Conservation (phyloP, 2,113 vertebrate genomes). For the Mus pahari region DNA sequence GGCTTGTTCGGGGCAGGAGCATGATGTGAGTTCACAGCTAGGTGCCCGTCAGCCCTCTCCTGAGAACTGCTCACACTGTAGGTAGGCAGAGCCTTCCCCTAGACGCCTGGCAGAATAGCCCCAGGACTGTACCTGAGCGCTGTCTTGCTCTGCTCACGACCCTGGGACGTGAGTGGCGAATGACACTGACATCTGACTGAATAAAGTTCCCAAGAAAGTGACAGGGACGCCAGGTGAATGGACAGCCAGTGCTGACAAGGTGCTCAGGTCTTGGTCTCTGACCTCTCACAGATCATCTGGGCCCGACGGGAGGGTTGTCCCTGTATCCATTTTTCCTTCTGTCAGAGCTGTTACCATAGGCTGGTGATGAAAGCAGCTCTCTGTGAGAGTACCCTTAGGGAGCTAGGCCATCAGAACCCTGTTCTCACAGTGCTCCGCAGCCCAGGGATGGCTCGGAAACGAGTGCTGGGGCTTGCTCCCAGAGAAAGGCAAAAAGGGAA, state of each 20-base stretch:
- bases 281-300: not conserved
- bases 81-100: not conserved
- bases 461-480: conserved; percentile 5
- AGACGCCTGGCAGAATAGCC: not conserved
- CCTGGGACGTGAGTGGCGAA: not conserved
- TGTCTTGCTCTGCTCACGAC: not conserved
- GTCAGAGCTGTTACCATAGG: not conserved
- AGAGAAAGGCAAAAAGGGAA: not conserved
- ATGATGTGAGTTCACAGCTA: not conserved
- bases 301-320: not conserved
- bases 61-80: too few relatives aligned
- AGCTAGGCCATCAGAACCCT: not conserved
- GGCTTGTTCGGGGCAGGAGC: not conserved
- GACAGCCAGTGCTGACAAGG: not conserved
- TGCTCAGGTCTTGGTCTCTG: not conserved
- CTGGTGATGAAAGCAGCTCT: conserved; percentile 41
- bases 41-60: not conserved
- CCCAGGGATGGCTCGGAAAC: conserved; percentile 54
- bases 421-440: not conserved
- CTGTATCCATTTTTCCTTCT: not conserved
- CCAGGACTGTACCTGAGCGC: not conserved
- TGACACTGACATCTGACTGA: not conserved
- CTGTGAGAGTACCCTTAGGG: not conserved
- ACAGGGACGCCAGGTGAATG: not conserved
- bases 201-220: not conserved